phyloP scores from a whole-genome alignment of 2,888 invertebrate species.

The Nephrotoma appendiculata region DNA sequence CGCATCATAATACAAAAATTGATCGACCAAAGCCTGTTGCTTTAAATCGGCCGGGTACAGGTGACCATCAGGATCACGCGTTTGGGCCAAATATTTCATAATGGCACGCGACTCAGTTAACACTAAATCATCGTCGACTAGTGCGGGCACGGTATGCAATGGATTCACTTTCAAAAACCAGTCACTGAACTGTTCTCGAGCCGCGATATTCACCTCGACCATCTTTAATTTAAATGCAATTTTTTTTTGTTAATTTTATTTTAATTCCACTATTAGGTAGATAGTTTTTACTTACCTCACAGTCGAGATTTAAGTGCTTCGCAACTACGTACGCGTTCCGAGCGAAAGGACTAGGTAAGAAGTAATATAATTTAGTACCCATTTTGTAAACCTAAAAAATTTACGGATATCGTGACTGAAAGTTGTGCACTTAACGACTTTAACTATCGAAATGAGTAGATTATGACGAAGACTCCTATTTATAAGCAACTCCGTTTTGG shows the following conservation, averaged over 20 bases:
- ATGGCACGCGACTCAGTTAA: slow-evolving; percentile 57
- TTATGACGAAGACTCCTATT: not conserved
- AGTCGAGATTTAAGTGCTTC: not conserved
- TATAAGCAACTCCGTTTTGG: not conserved
- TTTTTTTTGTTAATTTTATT: not conserved
- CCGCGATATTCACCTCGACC: not conserved
- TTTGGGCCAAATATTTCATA: slow-evolving; percentile 43
- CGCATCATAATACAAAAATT: slow-evolving; percentile 46
- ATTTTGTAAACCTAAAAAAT: not conserved
- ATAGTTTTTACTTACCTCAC: not conserved
- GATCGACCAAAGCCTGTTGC: slow-evolving; percentile 42
- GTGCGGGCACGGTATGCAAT: slow-evolving; percentile 51
- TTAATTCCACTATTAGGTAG: not conserved
- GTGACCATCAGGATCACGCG: slow-evolving; percentile 34
- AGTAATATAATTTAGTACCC: not conserved
- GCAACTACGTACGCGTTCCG: not conserved
- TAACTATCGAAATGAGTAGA: not conserved
- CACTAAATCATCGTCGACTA: slow-evolving; percentile 48
- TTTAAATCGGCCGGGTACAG: slow-evolving; percentile 45
- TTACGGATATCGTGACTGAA: not conserved
- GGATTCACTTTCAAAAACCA: slow-evolving; percentile 44
- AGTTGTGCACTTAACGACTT: not conserved
- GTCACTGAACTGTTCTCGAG: not conserved
- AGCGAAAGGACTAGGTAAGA: not conserved
- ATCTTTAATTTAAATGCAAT: not conserved